Conservation (phyloP, 2,113 vertebrate species). For the Toxostoma redivivum region DNA sequence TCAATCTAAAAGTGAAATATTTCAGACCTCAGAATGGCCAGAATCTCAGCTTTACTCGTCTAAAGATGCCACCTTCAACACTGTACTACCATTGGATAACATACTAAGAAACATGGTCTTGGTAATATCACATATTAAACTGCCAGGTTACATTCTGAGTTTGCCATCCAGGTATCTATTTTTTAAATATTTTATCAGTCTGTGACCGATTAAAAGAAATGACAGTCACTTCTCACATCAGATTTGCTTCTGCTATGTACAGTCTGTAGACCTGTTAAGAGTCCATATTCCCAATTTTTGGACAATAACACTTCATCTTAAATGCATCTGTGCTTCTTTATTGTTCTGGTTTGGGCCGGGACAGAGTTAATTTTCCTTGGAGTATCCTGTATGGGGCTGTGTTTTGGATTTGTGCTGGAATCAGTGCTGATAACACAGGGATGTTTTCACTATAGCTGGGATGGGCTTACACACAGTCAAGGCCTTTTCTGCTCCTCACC, state of each 20-base stretch:
- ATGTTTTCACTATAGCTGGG: not conserved
- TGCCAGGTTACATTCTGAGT: not conserved
- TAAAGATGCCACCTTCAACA: not conserved
- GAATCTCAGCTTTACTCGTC: not conserved
- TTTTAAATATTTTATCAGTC: too few relatives aligned
- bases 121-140: not conserved
- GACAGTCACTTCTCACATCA: not conserved
- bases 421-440: not conserved
- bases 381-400: not conserved
- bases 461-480: not conserved
- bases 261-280: not conserved
- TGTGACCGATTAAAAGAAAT: not conserved
- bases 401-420: not conserved
- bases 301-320: not conserved
- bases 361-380: not conserved
- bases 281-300: not conserved
- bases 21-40: not conserved
- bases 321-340: not conserved
- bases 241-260: not conserved
- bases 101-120: rapidly evolving
- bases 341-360: not conserved
- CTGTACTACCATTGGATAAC: not conserved
- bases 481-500: not conserved
- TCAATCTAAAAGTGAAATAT: not conserved
- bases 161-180: not conserved